These are phyloP conservation scores for Danaus chrysippus DNA, from an alignment of 2,888 invertebrate species.

Conservation along the genomic window DNA sequence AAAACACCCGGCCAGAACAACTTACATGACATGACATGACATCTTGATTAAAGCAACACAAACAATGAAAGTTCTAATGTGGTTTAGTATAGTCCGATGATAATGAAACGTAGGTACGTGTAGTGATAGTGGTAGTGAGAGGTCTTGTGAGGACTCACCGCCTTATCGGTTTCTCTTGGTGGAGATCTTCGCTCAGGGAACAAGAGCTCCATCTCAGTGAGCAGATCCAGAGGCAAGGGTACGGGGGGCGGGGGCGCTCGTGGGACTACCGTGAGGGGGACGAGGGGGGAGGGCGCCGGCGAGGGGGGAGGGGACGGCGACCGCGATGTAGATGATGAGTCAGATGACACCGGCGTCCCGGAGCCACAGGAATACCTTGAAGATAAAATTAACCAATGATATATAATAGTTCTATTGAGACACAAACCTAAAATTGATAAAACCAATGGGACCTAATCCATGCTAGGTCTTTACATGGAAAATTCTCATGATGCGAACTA, in stretches of 20 bases:
- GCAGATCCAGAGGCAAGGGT: conserved; percentile 60
- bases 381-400: neutral
- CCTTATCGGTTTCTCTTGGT: conserved; percentile 59
- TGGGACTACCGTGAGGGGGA: conserved; percentile 30
- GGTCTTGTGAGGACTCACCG: conserved; percentile 49
- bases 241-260: conserved; percentile 47
- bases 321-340: conserved; percentile 60
- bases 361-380: conserved; percentile 68
- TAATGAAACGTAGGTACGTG: too few species aligned
- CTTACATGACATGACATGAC: too few species aligned
- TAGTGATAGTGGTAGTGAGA: too few species aligned
- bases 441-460: too few species aligned
- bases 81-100: too few species aligned
- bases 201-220: conserved; percentile 68
- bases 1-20: too few species aligned
- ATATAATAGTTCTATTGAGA: neutral
- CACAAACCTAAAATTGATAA: too few species aligned
- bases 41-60: neutral
- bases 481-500: too few species aligned
- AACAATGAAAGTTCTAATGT: neutral
- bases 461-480: too few species aligned
- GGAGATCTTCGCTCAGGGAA: conserved; percentile 59
- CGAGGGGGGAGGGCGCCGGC: conserved; percentile 29
- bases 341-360: conserved; percentile 66
- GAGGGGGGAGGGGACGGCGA: conserved; percentile 47